phyloP scores from a whole-genome alignment of 2,113 vertebrate species.

The Sapayoa aenigma region DNA sequence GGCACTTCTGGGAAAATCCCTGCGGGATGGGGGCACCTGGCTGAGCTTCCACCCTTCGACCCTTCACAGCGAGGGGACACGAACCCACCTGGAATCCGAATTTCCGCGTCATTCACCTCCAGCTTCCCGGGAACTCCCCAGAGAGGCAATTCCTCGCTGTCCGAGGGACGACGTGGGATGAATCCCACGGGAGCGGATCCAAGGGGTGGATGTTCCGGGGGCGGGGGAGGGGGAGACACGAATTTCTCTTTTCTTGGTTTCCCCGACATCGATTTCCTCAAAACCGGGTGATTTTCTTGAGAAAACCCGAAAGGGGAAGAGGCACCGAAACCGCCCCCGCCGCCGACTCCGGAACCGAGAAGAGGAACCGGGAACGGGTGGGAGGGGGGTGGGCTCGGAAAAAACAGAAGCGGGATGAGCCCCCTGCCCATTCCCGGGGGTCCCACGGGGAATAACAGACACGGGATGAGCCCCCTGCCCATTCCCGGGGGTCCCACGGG shows the following conservation, averaged over 20 bases:
- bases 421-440: too few species aligned
- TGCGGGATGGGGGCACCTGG: too few species aligned
- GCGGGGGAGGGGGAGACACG: too few species aligned
- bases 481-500: too few species aligned
- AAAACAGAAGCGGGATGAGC: background rate
- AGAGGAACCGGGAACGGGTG: background rate
- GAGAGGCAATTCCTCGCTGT: background rate
- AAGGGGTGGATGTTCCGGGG: too few species aligned
- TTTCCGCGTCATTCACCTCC: too few species aligned
- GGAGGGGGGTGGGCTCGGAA: background rate
- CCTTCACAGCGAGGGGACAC: background rate
- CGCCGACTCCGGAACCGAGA: background rate
- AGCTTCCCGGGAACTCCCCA: too few species aligned
- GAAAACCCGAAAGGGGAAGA: background rate
- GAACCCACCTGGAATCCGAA: too few species aligned
- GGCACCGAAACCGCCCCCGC: background rate
- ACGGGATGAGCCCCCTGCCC: too few species aligned
- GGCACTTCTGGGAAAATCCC: background rate
- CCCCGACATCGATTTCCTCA: background rate
- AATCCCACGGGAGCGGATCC: too few species aligned
- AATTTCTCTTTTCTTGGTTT: background rate
- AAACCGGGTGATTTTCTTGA: background rate
- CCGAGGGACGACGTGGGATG: background rate
- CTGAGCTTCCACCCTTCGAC: background rate
- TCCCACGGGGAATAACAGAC: too few species aligned